Evolutionary conservation across 2,113 vertebrate species (phyloP).

Genomic region (Misgurnus anguillicaudatus): DNA sequence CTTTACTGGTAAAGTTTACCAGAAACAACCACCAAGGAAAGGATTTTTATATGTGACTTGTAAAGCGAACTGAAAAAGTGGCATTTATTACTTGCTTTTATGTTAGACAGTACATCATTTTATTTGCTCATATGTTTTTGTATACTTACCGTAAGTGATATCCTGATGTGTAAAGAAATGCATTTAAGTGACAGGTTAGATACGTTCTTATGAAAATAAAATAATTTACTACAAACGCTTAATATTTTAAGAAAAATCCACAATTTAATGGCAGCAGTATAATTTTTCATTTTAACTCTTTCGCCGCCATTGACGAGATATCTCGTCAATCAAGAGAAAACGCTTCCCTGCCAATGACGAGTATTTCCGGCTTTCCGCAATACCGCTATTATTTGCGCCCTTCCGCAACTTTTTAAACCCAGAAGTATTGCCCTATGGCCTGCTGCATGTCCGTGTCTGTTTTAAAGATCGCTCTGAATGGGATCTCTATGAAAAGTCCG

Average conservation of each 20-base stretch:
- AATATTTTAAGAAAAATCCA: background rate
- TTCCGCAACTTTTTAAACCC: no score
- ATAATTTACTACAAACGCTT: background rate
- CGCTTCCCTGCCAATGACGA: no score
- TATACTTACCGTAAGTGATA: constrained; percentile 32
- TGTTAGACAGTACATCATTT: constrained; percentile 29
- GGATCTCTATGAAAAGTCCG: no score
- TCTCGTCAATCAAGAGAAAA: no score
- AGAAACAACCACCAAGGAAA: constrained; percentile 12
- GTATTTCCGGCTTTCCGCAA: no score
- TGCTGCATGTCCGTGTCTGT: no score
- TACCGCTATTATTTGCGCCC: no score
- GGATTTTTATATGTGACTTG: constrained; percentile 23
- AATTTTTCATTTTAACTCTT: background rate
- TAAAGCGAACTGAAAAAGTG: constrained; percentile 38
- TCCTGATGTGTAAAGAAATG: constrained; percentile 32
- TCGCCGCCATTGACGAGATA: no score
- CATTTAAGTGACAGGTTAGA: constrained; percentile 34
- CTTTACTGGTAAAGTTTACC: constrained; percentile 4
- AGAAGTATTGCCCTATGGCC: no score
- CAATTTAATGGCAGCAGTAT: background rate
- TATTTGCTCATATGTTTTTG: constrained; percentile 43
- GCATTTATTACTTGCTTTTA: constrained; percentile 47
- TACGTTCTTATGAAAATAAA: constrained; percentile 22
- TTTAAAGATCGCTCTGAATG: no score